A percentile compares a stretch with the other conserved stretches of the same genome.
phyloP scores from a whole-genome alignment of 2,888 invertebrate species.

The Strigamia transsilvanica region DNA sequence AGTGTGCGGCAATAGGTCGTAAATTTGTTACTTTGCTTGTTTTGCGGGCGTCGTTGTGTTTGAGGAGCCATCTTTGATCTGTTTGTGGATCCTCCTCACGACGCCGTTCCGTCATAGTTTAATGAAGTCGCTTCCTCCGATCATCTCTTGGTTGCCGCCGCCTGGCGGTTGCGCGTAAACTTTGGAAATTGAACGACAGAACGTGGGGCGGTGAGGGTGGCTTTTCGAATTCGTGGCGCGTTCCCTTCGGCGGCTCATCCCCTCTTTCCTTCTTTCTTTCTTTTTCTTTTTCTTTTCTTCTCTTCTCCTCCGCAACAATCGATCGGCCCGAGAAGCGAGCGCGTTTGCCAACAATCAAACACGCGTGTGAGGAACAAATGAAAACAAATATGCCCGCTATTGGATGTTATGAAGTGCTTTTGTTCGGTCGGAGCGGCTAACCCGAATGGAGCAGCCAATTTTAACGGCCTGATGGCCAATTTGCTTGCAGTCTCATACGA shows the following conservation, averaged over 20 bases:
- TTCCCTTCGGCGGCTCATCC: slow-evolving; percentile 49
- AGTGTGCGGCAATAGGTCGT: slow-evolving; percentile 34
- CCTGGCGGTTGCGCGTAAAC: slow-evolving; percentile 49
- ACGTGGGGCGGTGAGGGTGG: not conserved
- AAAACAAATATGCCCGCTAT: slow-evolving; percentile 49
- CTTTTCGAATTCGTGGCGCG: slow-evolving; percentile 26
- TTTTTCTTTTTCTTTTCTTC: not conserved
- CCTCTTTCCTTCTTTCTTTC: not conserved
- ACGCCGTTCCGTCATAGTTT: slow-evolving; percentile 49
- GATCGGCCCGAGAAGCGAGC: slow-evolving; percentile 25
- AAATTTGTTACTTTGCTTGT: slow-evolving; percentile 45
- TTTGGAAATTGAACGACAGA: slow-evolving; percentile 46
- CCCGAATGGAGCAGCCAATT: slow-evolving; percentile 45
- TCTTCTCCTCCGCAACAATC: slow-evolving; percentile 35
- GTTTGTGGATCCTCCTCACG: slow-evolving; percentile 45
- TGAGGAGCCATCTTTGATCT: slow-evolving; percentile 46
- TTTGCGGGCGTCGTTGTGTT: slow-evolving; percentile 43
- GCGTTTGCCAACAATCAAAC: slow-evolving; percentile 47
- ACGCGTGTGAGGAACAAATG: slow-evolving; percentile 49
- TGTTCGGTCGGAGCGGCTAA: slow-evolving; percentile 49
- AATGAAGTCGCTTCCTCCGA: slow-evolving; percentile 45
- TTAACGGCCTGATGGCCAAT: slow-evolving; percentile 49
- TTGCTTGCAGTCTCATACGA: slow-evolving; percentile 43
- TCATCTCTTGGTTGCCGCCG: slow-evolving; percentile 44
- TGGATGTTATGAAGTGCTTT: slow-evolving; percentile 49